Evolutionary conservation across 1,140 invertebrate species (phyloP).

Genomic region (Drosophila erecta): DNA sequence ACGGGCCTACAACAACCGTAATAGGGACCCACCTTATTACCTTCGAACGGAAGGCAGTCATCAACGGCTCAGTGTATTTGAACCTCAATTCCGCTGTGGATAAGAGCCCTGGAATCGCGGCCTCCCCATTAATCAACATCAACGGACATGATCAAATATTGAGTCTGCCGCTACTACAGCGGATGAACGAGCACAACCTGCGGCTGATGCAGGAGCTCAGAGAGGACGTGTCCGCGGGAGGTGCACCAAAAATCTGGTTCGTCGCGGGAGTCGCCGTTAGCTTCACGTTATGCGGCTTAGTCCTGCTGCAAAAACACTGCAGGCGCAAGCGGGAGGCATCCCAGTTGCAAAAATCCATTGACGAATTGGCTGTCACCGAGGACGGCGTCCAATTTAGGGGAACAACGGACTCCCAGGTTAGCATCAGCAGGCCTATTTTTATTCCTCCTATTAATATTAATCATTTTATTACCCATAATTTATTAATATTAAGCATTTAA

Average conservation of each 20-base stretch:
- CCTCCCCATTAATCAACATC: slow-evolving; percentile 7
- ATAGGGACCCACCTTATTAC: slow-evolving; percentile 3
- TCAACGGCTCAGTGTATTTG: slow-evolving; percentile 9
- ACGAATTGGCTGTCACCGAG: slow-evolving; percentile 7
- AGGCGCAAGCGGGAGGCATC: background rate
- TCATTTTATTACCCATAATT: background rate
- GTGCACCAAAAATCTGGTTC: slow-evolving; percentile 2
- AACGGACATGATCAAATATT: background rate
- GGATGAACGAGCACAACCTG: slow-evolving; percentile 19
- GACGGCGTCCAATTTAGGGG: too few species aligned
- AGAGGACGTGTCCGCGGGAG: slow-evolving; percentile 5
- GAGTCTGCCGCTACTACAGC: background rate
- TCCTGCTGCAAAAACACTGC: slow-evolving; percentile 4
- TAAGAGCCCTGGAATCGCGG: slow-evolving; percentile 4
- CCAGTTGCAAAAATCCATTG: slow-evolving; percentile 1
- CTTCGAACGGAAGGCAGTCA: slow-evolving; percentile 5
- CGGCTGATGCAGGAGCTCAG: slow-evolving; percentile 12
- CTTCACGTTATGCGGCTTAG: slow-evolving; percentile 1
- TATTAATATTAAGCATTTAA: background rate
- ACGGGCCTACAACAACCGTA: slow-evolving; percentile 3
- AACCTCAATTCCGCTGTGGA: slow-evolving; percentile 13
- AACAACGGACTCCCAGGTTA: slow-evolving; percentile 8
- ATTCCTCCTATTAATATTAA: background rate
- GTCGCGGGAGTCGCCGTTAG: slow-evolving; percentile 2
- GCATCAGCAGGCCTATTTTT: background rate